Base-by-base conservation (phyloP, 2,888 invertebrate species). In the Homarus gammarus region DNA sequence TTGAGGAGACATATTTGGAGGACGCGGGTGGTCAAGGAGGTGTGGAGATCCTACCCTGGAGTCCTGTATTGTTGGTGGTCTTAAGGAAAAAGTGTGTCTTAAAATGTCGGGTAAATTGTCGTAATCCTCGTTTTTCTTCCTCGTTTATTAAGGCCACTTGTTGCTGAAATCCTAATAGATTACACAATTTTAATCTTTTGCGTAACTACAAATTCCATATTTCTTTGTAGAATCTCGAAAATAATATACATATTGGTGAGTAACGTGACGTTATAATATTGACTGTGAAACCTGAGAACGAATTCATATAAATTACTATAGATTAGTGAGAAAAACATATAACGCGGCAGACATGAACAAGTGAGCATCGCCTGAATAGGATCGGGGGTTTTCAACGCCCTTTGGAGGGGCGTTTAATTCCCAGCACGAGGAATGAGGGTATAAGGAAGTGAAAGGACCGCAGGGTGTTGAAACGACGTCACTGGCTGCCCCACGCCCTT, bases 371-470 rank as follows among this genome's bases (percentile, higher is more conserved):
- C 56, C 22, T 18, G 56, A 56, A 22, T 1, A 18, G 56, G n/a
- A 64, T 64, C n/a, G 64, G 27, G 64, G 27, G 31, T 22, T 64
- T 27, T 27, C 27, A 64, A 64, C 6, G 27, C 27, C 22, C 10
- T 64, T 64, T 64, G 64, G 5, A 64, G 27, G 27, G 64, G 27
- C 27, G 64, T 27, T 64, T 64, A 64, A 64, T 64, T 64, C 64
- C 64, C 8, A 6, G 27, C 64, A 6, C 27, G 27, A 8, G 64
- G 6, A 8, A 27, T 22, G 27, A 44, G 64, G 64, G n/a, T 64
- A 64, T 64, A 64, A 64, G 64, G 64, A 64, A 64, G 64, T 64
- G 64, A 64, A 64, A 64, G 64, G 64, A 5, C 27, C 27, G n/a
- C n/a, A 12, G 64, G 64, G 18, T 64, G 64, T 5, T 27, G 64